Evolutionary conservation across 2,888 invertebrate species (phyloP).

Genomic region (Limnephilus rhombicus): DNA sequence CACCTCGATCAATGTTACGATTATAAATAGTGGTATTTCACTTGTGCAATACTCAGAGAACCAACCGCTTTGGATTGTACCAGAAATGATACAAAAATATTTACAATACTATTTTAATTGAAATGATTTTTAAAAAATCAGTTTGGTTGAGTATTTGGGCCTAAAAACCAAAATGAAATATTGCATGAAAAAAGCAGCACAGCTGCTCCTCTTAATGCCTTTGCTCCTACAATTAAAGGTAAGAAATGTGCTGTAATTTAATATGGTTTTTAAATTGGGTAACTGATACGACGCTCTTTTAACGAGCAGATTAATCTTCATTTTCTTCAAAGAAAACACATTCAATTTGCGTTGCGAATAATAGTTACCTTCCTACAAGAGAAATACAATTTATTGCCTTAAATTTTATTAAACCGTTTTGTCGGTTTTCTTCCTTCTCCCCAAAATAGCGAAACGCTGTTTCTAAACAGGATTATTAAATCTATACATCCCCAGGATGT

Average conservation of each 20-base stretch:
- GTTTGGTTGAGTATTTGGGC: no score
- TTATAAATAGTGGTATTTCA: neutral
- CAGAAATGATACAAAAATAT: neutral
- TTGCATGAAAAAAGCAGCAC: no score
- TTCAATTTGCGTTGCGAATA: neutral
- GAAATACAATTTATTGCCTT: neutral
- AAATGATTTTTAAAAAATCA: neutral
- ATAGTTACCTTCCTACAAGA: neutral
- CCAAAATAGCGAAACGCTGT: no score
- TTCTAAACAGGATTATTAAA: no score
- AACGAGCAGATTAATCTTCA: neutral
- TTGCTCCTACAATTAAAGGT: neutral
- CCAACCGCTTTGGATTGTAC: neutral
- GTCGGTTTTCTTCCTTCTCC: neutral
- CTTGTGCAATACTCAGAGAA: neutral
- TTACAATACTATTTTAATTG: no score
- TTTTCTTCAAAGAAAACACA: neutral
- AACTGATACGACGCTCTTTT: constrained; percentile 1
- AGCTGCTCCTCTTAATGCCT: neutral
- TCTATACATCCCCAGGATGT: no score
- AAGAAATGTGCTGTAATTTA: neutral
- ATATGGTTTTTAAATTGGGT: neutral
- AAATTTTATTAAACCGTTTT: neutral
- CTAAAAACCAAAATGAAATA: no score
- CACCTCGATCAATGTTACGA: neutral